A percentile compares a stretch with the other conserved stretches of the same genome.
Evolutionary conservation across 2,797 vertebrate species (phyloP).

Genomic region (Typhlichthys eigenmanni): DNA sequence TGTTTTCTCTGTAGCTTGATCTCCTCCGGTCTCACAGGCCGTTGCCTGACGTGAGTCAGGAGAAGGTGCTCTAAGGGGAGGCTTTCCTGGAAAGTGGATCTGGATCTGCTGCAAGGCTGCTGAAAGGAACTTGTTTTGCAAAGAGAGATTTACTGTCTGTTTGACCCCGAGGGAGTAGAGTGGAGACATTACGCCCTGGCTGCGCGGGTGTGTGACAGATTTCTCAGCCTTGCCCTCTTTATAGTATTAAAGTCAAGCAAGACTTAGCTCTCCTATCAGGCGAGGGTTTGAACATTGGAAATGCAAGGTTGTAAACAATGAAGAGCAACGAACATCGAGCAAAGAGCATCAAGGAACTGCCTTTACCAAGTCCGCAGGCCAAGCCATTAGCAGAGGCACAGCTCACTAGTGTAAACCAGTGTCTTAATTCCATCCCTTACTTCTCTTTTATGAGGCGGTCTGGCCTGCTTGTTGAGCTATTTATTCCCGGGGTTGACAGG

Average conservation of each 20-base stretch:
- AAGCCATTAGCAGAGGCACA: conserved; percentile 54
- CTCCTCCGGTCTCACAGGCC: conserved; percentile 8
- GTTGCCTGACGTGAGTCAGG: conserved; percentile 3
- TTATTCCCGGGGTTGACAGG: conserved; percentile 44
- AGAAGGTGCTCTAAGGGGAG: background rate
- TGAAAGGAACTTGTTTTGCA: conserved; percentile 50
- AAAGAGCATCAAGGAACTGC: conserved; percentile 25
- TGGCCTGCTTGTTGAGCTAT: conserved; percentile 37
- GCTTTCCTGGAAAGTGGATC: conserved; percentile 12
- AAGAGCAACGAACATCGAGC: conserved; percentile 17
- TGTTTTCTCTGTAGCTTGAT: conserved; percentile 13
- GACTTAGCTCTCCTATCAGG: conserved; percentile 58
- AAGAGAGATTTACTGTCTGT: conserved; percentile 47
- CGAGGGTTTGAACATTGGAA: conserved; percentile 42
- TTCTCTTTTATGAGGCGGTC: conserved; percentile 55
- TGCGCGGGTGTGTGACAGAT: conserved; percentile 50
- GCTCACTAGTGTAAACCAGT: conserved; percentile 61
- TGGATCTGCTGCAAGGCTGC: conserved; percentile 9
- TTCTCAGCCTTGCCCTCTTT: conserved; percentile 36
- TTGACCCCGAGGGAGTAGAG: conserved; percentile 50
- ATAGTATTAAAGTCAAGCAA: conserved; percentile 33
- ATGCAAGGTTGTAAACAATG: conserved; percentile 51
- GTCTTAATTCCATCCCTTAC: conserved; percentile 57
- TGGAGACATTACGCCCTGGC: conserved; percentile 25
- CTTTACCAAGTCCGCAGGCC: conserved; percentile 59